Evolutionary conservation across 2,888 invertebrate species (phyloP).

Genomic region (Aphrophora alni): DNA sequence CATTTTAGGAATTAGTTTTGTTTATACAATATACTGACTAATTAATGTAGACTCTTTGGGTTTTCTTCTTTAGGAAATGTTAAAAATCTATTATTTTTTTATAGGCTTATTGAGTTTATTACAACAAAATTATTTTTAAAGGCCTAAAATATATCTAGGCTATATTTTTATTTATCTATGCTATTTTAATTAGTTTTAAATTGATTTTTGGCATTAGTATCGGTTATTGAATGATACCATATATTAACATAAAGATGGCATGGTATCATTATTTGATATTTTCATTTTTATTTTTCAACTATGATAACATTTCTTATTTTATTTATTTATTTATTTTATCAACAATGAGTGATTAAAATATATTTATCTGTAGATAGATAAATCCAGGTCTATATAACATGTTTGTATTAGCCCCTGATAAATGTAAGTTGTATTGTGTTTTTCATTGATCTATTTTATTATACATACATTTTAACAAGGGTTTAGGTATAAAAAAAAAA

Average conservation of each 20-base stretch:
- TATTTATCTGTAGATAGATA: neutral
- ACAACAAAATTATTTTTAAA: neutral
- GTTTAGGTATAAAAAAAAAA: too few relatives aligned
- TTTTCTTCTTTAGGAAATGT: too few relatives aligned
- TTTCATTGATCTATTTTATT: too few relatives aligned
- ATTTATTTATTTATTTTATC: neutral
- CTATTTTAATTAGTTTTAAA: neutral
- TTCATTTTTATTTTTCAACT: neutral
- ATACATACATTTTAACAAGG: too few relatives aligned
- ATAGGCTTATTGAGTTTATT: neutral
- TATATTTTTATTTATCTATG: neutral
- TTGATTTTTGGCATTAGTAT: neutral
- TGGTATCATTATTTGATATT: conserved; percentile 27
- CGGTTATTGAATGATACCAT: conserved; percentile 24
- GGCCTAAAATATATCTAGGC: neutral
- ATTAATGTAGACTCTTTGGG: too few relatives aligned
- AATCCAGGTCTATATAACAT: neutral
- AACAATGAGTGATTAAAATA: neutral
- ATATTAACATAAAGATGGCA: conserved; percentile 34
- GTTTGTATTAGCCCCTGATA: neutral
- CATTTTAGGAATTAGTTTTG: too few relatives aligned
- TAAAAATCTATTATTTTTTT: too few relatives aligned
- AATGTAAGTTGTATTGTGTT: too few relatives aligned
- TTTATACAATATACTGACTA: too few relatives aligned
- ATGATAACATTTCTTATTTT: neutral